Evolutionary conservation across 2,888 invertebrate species (phyloP), one percentile per base, ranked within the genome.

Genomic region (Blastobasis lacticolella): DNA sequence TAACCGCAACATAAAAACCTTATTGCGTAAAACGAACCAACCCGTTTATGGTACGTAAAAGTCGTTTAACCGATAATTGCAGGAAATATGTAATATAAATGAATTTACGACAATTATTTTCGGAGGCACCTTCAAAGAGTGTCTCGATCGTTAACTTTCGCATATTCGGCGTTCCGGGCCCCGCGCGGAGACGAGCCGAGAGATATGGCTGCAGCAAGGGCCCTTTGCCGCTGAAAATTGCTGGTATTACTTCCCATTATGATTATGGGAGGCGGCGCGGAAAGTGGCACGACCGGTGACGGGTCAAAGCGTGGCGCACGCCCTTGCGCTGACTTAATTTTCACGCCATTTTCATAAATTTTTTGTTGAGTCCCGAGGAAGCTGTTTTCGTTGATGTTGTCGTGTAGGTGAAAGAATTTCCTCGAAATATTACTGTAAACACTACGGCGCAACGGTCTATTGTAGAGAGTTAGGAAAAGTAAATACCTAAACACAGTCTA

Each of bases 201-300:
- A 75, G 73, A 78, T 79, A 78, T 63, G 64, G 68, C 68, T 69
- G 75, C 74, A 75, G 66, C 72, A 75, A 70, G 68, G 70, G 69
- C 64, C 67, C 65, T 75, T 74, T 69, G 71, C 64, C 67, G 67
- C 67, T 68, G 73, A 65, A 79, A 82, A 83, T 82, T 80, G 77
- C 73, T 66, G 73, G 67, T 75, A 82, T 81, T 79, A 82, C 74
- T 74, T 71, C 74, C 77, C 75, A 81, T 82, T 79, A 81, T 72
- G 73, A 75, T 79, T 67, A 68, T 66, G 62, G 76, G 74, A 69
- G 75, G 75, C 71, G 75, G 75, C 71, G 78, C 23, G 73, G 81
- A 83, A 81, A 84, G 78, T 70, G 74, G 75, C 73, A 69, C 73
- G 73, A 61, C 61, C 56, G 67, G 54, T 57, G 67, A 57, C 66